Conservation (phyloP, 1,140 invertebrate genomes). For the Helicorthomorpha holstii region DNA sequence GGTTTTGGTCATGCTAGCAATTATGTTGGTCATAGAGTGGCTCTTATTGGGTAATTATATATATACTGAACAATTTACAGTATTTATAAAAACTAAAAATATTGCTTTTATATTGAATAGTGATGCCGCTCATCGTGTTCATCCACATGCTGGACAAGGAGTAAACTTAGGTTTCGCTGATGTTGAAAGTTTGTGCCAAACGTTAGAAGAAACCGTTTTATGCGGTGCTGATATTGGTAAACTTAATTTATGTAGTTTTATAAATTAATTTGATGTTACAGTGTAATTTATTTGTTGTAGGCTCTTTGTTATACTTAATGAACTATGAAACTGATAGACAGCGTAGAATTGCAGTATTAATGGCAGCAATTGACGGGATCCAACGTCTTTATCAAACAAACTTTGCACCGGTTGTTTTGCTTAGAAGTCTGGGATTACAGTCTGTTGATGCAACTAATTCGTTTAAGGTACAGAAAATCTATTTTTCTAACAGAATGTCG, state of each 20-base stretch:
- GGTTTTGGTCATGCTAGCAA: constrained; percentile 72
- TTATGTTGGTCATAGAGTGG: constrained; percentile 57
- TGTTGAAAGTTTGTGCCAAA: constrained; percentile 47
- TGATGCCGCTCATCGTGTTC: constrained; percentile 90
- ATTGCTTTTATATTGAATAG: constrained; percentile 9
- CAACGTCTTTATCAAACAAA: constrained; percentile 66
- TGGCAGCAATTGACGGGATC: constrained; percentile 70
- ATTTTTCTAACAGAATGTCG: too few species aligned
- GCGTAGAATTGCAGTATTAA: constrained; percentile 68
- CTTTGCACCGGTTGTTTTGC: constrained; percentile 56
- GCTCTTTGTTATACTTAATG: constrained; percentile 44
- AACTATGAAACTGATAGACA: constrained; percentile 74
- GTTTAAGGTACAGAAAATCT: constrained; percentile 57
- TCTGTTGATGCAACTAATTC: constrained; percentile 56
- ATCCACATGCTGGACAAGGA: constrained; percentile 92
- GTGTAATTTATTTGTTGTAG: neutral
- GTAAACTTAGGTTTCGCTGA: constrained; percentile 96
- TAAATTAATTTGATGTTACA: neutral
- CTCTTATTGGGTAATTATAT: constrained; percentile 54
- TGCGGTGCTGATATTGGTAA: constrained; percentile 55
- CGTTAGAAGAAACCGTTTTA: constrained; percentile 47
- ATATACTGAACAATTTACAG: neutral
- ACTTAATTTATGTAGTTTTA: constrained; percentile 1
- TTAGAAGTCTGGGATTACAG: constrained; percentile 70
- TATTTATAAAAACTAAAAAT: neutral